A percentile compares a stretch with the other conserved stretches of the same genome.
Evolutionary conservation across 2,888 invertebrate genomes (phyloP).

Genomic region (Meiosimyza platycephala): DNA sequence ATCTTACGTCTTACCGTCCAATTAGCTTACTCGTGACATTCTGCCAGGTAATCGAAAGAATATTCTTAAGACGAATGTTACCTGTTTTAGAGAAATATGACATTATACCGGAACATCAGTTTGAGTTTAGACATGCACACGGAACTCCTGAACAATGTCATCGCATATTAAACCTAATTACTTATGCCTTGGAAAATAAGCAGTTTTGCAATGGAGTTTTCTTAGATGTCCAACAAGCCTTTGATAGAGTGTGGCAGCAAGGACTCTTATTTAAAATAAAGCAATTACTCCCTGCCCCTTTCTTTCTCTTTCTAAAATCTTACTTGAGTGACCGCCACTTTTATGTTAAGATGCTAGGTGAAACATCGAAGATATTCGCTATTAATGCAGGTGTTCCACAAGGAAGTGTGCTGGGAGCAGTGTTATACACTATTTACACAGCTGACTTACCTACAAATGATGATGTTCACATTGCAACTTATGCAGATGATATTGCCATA

Average conservation of each 20-base stretch:
- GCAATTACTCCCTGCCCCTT: neutral
- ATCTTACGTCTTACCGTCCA: neutral
- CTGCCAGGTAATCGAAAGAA: constrained; percentile 16
- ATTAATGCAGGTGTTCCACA: too few relatives aligned
- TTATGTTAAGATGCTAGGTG: neutral
- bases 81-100: neutral
- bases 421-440: neutral
- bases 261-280: constrained; percentile 5
- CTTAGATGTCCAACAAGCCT: neutral
- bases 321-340: neutral
- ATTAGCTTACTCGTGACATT: constrained; percentile 10
- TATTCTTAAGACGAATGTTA: constrained; percentile 1
- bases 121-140: constrained; percentile 19
- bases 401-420: too few relatives aligned
- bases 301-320: neutral
- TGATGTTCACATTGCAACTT: too few relatives aligned
- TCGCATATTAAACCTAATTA: neutral
- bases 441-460: too few relatives aligned
- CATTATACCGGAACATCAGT: constrained; percentile 21
- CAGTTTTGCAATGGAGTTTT: neutral
- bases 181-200: neutral
- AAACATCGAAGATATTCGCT: too few relatives aligned
- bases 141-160: constrained; percentile 23
- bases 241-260: neutral
- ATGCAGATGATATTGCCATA: too few relatives aligned